phyloP scores from a whole-genome alignment of 2,888 invertebrate species.

The Xanthia icteritia region DNA sequence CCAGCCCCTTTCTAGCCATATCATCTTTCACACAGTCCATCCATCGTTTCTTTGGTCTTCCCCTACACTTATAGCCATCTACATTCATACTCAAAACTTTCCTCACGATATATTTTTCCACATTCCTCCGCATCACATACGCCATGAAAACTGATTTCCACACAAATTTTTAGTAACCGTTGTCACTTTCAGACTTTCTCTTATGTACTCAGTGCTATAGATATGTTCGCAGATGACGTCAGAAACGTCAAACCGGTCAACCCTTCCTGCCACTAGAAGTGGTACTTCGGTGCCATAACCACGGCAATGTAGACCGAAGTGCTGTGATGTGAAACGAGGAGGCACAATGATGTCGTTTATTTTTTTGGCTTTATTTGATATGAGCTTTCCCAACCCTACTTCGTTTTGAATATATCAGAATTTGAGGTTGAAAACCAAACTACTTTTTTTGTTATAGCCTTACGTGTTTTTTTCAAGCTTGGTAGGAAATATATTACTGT shows the following conservation, averaged over 20 bases:
- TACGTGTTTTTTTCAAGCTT: not conserved
- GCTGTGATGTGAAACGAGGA: conserved; percentile 18
- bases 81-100: not conserved
- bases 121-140: not conserved
- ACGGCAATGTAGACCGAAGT: conserved; percentile 34
- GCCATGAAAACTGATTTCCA: not conserved
- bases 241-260: conserved; percentile 35
- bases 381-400: conserved; percentile 12
- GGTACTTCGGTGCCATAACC: conserved; percentile 37
- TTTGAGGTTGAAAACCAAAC: conserved; percentile 14
- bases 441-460: conserved; percentile 3
- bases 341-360: conserved; percentile 21
- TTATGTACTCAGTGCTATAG: not conserved
- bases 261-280: conserved; percentile 29
- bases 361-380: conserved; percentile 18
- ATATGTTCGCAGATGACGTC: conserved; percentile 34
- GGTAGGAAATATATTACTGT: not conserved
- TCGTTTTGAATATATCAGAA: conserved; percentile 31
- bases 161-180: not conserved
- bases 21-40: no score
- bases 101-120: not conserved
- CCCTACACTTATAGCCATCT: not conserved
- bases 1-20: no score
- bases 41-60: no score
- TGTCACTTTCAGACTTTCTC: not conserved